A percentile compares a stretch with the other conserved stretches of the same genome.
These are phyloP conservation scores for Leucopternis melanops DNA, from an alignment of 2,113 vertebrate genomes.

Conservation along the genomic window DNA sequence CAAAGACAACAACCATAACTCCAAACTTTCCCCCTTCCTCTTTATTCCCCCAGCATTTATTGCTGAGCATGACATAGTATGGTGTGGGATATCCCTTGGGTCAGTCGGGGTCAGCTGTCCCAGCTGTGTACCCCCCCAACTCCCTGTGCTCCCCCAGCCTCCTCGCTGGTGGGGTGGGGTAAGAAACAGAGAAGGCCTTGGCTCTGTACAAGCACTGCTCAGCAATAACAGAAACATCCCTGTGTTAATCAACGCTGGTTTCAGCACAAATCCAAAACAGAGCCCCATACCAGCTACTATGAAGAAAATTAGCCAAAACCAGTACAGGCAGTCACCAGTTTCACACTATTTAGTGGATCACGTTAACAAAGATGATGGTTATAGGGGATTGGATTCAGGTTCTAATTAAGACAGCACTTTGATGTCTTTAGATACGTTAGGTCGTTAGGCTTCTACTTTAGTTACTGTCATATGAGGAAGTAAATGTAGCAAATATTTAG, in stretches of 20 bases:
- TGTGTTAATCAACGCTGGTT: not conserved
- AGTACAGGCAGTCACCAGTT: not conserved
- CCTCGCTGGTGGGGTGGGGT: not conserved
- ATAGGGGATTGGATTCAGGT: not conserved
- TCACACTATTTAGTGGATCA: not conserved
- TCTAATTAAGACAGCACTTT: not conserved
- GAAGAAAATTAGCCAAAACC: not conserved
- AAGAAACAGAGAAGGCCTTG: not conserved
- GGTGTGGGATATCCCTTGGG: not conserved
- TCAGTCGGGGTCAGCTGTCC: not conserved
- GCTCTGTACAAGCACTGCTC: not conserved
- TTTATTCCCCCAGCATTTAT: not conserved
- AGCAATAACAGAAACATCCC: not conserved
- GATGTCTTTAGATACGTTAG: not conserved
- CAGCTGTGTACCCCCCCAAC: not conserved
- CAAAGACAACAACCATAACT: not conserved
- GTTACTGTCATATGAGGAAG: not conserved
- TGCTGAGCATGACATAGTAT: not conserved
- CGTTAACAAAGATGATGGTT: not conserved
- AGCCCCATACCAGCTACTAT: not conserved
- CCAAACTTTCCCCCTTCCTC: too few species aligned
- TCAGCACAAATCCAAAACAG: not conserved
- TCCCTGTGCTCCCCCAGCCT: too few species aligned
- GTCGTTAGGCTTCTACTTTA: not conserved
- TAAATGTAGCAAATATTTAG: not conserved